Evolutionary conservation across 2,888 invertebrate genomes (phyloP), one percentile per base, ranked within the genome.

Genomic region (Microctonus aethiopoides): DNA sequence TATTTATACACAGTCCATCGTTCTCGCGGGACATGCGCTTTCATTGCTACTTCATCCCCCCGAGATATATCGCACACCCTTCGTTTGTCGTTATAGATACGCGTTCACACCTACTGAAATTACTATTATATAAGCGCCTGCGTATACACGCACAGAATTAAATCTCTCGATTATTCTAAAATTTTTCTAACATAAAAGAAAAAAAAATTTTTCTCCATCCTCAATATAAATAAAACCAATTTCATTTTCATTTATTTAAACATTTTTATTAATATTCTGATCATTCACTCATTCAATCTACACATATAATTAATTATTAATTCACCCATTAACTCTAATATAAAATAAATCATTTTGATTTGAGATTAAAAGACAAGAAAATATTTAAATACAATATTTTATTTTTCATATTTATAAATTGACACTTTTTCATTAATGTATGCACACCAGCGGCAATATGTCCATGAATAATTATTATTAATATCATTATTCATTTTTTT

Each of bases 71-170:
- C 62, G 52, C 52, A 63, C 34, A 36, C 13, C 54, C 41, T 61
- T 63, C 39, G 39, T 64, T 66, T 54, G 34, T 57, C 52, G 26
- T 65, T 29, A 13, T 57, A 59, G 24, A 67, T 46, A 62, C 57
- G 41, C 78, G 83, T 85, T 85, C 81, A 83, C 84, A 85, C 84
- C 85, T 84, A 81, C 81, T 78, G 73, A 81, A 80, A 81, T 81
- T 79, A 81, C 82, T 79, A 78, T 80, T 79, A 82, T n/a, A 7
- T 80, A 79, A 80, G 80, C 79, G 84, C 79, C 79, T 80, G 83
- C 83, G 81, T 74, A 74, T 68, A 74, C 71, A 74, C 69, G 67
- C 59, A n/a, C 7, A 29, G 29, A 29, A 29, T 5, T 29, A 29
- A 29, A 7, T 3, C 3, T 7, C 7, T 29, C 7, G 7, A 5